These are phyloP conservation scores for Porites divaricata DNA, from an alignment of 92 coral and sea anemone genomes.

Conservation along the genomic window DNA sequence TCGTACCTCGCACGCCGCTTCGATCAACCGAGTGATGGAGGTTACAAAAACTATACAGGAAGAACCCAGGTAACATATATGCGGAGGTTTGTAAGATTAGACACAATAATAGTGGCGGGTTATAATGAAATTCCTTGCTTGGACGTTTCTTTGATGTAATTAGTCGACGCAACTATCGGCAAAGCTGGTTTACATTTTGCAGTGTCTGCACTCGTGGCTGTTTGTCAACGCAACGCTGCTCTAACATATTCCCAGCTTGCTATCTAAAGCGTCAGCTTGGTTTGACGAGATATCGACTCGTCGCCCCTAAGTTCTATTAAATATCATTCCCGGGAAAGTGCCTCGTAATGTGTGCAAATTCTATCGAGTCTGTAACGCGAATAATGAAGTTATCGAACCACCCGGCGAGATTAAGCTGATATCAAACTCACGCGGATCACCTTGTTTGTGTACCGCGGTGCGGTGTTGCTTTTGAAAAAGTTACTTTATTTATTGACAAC, in stretches of 20 bases:
- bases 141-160: neutral
- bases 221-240: conserved; percentile 32
- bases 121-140: conserved; percentile 7
- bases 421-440: neutral
- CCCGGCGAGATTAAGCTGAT: conserved; percentile 7
- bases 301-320: neutral
- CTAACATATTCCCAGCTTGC: conserved; percentile 10
- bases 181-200: neutral
- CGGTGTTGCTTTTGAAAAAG: conserved; percentile 21
- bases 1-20: conserved; percentile 36
- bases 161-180: neutral
- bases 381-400: neutral
- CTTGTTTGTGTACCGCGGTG: neutral
- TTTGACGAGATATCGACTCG: neutral
- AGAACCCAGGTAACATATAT: conserved; percentile 29
- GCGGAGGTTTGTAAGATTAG: neutral
- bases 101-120: neutral
- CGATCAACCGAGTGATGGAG: conserved; percentile 38
- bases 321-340: neutral
- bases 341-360: neutral
- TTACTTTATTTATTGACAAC: conserved; percentile 4
- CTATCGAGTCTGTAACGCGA: neutral
- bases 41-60: conserved; percentile 9
- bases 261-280: neutral
- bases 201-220: conserved; percentile 22